Base-by-base conservation (phyloP, 1,140 invertebrate species). In the Rhagoletis pomonella region DNA sequence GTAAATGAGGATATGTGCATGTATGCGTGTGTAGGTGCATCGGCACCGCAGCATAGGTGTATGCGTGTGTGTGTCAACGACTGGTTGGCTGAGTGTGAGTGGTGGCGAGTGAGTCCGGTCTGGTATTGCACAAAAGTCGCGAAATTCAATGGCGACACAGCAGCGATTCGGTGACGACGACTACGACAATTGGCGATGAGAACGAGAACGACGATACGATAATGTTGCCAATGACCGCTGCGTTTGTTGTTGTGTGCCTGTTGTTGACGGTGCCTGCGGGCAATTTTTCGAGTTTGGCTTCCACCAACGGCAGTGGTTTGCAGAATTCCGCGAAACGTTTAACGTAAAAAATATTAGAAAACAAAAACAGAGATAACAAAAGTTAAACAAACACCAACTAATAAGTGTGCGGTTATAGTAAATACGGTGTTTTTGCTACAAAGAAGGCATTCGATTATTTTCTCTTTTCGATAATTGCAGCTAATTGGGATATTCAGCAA, bases 121-220 rank as follows among this genome's bases (percentile, higher is more conserved):
- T 50, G 73, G 73, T 81, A 81, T 81, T 81, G 73, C n/a, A 81
- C 73, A 55, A 81, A 81, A 81, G 17, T 81, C 73, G 73, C 73
- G 9, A 42, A 81, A 55, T 81, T 81, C 73, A 81, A 81, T 81
- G 73, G 73, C 73, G 60, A 62, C 84, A 64, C 60, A 86, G 84
- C 42, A 17, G 9, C 10, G n/a, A n/a, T 9, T 12, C 58, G 87
- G 69, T 86, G 77, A 60, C 86, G 86, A 64, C 87, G 84, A 59
- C 9, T 85, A 87, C 12, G 69, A 69, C 47, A 89, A 86, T 65
- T 65, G 85, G 55, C 59, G 69, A 65, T 19, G 86, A 60, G 69
- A 77, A 59, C 60, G 88, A 87, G 73, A 87, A 85, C 55, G 88
- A 60, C 65, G 55, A 88, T 69, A 55, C 73, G 47, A 55, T 81